Base-by-base conservation (phyloP, 2,113 vertebrate species). In the Myotis lucifugus region DNA sequence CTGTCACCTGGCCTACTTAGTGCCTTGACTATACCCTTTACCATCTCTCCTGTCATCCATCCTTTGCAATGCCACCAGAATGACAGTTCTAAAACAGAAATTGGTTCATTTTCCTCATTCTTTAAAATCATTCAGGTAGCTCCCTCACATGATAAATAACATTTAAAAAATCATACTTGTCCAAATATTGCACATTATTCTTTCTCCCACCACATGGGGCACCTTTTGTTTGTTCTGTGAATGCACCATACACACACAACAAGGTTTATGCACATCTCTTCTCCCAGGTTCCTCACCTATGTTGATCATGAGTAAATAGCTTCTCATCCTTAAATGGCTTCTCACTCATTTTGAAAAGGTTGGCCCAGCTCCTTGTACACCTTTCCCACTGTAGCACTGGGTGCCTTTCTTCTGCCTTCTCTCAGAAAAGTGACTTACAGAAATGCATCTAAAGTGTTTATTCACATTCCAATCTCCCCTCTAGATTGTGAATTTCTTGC, bases 181-280 rank as follows among this genome's bases (percentile, higher is more conserved):
- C 66, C 14, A 88, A 52, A 34, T 37, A 66, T 4, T 29, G 14
- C 14, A 25, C 14, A 46, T 21, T 66, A 7, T 82, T 59, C 54
- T 21, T 21, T 64, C 32, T n/a, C n/a, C 25, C 42, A 10, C 5
- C 25, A 27, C 0, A 0, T 11, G 46, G 10, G 27, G 1, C 7
- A 50, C 69, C n/a, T 61, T 48, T 14, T 37, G 6, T 69, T 72
- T 34, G 48, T 54, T 67, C 48, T 46, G 9, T 42, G 52, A n/a
- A 19, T 27, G 14, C 1, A 42, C 27, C 27, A 13, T 2, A 6
- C 10, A 5, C 18, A 54, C 34, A 12, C 42, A 21, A n/a, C 3
- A 9, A 5, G 12, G 12, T 37, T 61, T 15, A 18, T 14, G 8
- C 7, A 59, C 3, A 14, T 8, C 34, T 18, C 50, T 59, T 15